Evolutionary conservation across 2,797 vertebrate genomes (phyloP).

Genomic region (Silurus aristotelis): DNA sequence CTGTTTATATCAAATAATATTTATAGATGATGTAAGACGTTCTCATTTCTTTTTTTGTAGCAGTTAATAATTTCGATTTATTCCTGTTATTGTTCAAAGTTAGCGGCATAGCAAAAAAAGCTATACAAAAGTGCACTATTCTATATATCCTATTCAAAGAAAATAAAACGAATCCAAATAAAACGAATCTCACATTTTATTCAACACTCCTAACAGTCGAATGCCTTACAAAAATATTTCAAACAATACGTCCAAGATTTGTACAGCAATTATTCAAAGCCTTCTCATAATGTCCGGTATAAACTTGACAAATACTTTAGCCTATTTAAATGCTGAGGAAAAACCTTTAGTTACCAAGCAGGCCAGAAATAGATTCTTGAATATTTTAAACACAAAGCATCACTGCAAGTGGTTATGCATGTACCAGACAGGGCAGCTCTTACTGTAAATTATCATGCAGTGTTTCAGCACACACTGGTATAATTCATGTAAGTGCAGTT

Average conservation of each 20-base stretch:
- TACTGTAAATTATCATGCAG: slow-evolving; percentile 18
- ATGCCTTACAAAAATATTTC: background rate
- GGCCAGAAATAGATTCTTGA: slow-evolving; percentile 11
- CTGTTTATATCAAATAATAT: background rate
- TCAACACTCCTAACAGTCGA: background rate
- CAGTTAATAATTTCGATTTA: too few relatives aligned
- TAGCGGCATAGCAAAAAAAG: background rate
- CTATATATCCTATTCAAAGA: background rate
- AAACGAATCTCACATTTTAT: background rate
- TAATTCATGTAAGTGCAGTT: background rate
- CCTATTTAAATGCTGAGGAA: background rate
- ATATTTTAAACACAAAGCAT: slow-evolving; percentile 11
- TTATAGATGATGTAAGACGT: background rate
- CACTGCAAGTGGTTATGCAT: slow-evolving; percentile 7
- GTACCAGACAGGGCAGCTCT: slow-evolving; percentile 25
- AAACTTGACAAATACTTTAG: background rate
- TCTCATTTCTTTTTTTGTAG: background rate
- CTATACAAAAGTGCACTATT: background rate
- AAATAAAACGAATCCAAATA: background rate
- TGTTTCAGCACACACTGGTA: slow-evolving; percentile 14
- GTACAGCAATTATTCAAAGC: background rate
- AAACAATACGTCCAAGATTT: background rate
- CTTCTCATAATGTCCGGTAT: background rate
- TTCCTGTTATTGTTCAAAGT: background rate
- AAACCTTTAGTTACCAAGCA: background rate